Percentiles rank a stretch among this genome's conserved stretches.
phyloP scores from a whole-genome alignment of 1,140 invertebrate species.

The Drosophila suzukii region DNA sequence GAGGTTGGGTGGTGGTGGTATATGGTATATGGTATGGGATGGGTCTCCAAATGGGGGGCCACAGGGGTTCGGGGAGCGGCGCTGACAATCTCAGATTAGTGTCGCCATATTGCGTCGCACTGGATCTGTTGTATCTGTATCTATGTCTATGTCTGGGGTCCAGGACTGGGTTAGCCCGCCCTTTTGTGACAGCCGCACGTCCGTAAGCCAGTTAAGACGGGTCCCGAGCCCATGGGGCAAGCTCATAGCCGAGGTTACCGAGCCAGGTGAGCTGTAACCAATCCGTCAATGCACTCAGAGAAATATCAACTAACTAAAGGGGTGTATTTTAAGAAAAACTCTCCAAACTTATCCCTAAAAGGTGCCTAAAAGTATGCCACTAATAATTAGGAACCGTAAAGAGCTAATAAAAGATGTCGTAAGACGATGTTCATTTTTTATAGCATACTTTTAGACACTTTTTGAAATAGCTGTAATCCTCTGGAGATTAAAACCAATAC shows the following conservation, averaged over 20 bases:
- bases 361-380: no score
- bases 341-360: no score
- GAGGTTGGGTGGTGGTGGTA: not conserved
- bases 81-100: constrained; percentile 49
- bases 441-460: no score
- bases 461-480: no score
- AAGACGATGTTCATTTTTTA: no score
- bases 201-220: constrained; percentile 52
- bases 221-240: constrained; percentile 19
- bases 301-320: not conserved
- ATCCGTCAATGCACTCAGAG: constrained; percentile 9
- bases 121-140: constrained; percentile 7
- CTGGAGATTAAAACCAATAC: no score
- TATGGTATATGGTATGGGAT: no score
- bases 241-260: not conserved
- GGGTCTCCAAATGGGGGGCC: not conserved
- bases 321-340: not conserved
- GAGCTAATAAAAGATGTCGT: no score
- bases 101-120: constrained; percentile 53
- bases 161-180: not conserved
- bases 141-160: constrained; percentile 9
- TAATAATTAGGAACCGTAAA: no score
- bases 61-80: not conserved
- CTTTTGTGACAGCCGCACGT: constrained; percentile 23
- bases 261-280: constrained; percentile 34